Percentiles rank a stretch among this genome's conserved stretches.
phyloP scores from a whole-genome alignment of 1,140 invertebrate species.

The Drosophila biarmipes region DNA sequence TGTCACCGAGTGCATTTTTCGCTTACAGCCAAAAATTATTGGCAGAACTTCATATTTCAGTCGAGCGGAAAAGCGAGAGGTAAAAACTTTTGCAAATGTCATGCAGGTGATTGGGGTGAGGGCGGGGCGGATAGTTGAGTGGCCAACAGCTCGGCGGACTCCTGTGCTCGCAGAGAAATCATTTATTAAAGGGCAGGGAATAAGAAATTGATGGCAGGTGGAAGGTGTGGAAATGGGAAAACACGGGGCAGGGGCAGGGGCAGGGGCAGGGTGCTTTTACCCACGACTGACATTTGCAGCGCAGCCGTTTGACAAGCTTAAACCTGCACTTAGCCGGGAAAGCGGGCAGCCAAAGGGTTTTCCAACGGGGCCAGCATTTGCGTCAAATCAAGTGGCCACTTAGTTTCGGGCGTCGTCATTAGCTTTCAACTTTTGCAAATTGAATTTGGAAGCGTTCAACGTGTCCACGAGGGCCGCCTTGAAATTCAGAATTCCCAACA shows the following conservation, averaged over 20 bases:
- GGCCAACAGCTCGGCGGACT: constrained; percentile 11
- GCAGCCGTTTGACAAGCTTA: constrained; percentile 40
- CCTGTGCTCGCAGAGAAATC: constrained; percentile 9
- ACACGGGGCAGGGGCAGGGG: not conserved
- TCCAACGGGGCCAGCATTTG: constrained; percentile 5
- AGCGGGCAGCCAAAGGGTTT: constrained; percentile 8
- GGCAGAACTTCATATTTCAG: constrained; percentile 62
- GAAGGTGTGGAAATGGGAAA: constrained; percentile 1
- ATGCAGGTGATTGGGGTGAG: constrained; percentile 32
- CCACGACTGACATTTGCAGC: constrained; percentile 8
- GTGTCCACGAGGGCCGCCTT: constrained; percentile 19
- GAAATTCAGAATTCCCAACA: constrained; percentile 2
- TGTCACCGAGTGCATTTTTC: constrained; percentile 45
- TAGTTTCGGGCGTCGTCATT: constrained; percentile 60
- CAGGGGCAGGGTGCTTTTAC: not conserved
- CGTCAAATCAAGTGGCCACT: constrained; percentile 68
- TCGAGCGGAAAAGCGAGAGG: constrained; percentile 40
- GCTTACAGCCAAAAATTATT: constrained; percentile 46
- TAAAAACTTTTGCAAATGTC: constrained; percentile 64
- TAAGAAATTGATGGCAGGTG: constrained; percentile 13
- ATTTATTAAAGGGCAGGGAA: constrained; percentile 26
- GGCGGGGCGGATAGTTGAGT: constrained; percentile 19
- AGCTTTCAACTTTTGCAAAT: constrained; percentile 74
- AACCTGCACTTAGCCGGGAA: constrained; percentile 43
- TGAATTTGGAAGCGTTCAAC: constrained; percentile 68